phyloP scores from a whole-genome alignment of 2,888 invertebrate species.

The Caenorhabditis sinica region DNA sequence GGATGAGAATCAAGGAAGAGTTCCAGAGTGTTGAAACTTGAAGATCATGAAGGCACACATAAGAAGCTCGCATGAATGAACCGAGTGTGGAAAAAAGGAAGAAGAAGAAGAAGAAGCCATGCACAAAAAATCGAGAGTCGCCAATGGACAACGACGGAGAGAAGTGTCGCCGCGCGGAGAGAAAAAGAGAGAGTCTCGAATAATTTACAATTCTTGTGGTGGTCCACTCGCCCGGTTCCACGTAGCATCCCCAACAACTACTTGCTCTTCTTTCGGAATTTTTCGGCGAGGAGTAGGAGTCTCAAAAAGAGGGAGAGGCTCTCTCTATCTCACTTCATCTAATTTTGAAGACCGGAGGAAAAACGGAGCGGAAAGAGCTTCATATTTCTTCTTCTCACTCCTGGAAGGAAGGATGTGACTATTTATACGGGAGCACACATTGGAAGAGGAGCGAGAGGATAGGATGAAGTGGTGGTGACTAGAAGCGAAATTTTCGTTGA shows the following conservation, averaged over 20 bases:
- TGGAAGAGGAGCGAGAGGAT: slow-evolving; percentile 10
- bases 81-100: slow-evolving; percentile 22
- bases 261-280: slow-evolving; percentile 40
- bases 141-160: slow-evolving; percentile 45
- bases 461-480: slow-evolving; percentile 15
- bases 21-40: slow-evolving; percentile 9
- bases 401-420: slow-evolving; percentile 41
- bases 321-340: slow-evolving; percentile 58
- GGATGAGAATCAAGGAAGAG: background rate
- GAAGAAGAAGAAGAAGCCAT: slow-evolving; percentile 54
- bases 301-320: slow-evolving; percentile 8
- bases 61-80: slow-evolving; percentile 53
- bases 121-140: slow-evolving; percentile 63
- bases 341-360: slow-evolving; percentile 57
- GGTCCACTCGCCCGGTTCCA: slow-evolving; percentile 15
- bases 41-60: slow-evolving; percentile 20
- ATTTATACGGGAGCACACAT: slow-evolving; percentile 31
- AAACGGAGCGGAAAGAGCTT: slow-evolving; percentile 50
- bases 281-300: slow-evolving; percentile 48
- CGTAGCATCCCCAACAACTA: slow-evolving; percentile 17
- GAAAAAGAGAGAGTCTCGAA: slow-evolving; percentile 48
- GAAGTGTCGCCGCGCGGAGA: slow-evolving; percentile 30
- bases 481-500: slow-evolving; percentile 11
- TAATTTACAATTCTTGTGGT: slow-evolving; percentile 63
- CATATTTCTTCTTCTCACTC: slow-evolving; percentile 50